Evolutionary conservation across 37 sponge, comb jelly and placozoan genomes (phyloP).

Genomic region (Hexactinellida sp.): DNA sequence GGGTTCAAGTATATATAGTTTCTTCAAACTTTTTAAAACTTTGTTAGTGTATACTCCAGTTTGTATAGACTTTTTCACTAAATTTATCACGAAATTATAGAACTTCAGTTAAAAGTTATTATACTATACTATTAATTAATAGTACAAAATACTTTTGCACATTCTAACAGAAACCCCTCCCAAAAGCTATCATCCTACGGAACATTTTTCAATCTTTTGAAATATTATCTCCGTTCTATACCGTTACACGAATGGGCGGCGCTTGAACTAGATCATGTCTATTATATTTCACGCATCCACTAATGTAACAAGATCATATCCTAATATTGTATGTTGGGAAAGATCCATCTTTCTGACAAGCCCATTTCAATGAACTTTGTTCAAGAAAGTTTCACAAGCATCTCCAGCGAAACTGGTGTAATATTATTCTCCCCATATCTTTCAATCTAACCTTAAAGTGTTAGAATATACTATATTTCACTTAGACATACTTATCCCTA

Average conservation of each 20-base stretch:
- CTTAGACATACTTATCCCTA: background rate
- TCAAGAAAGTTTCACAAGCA: background rate
- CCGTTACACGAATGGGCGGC: background rate
- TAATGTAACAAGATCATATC: background rate
- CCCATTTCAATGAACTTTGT: conserved; percentile 11
- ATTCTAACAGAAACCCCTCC: too few relatives aligned
- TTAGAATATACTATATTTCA: background rate
- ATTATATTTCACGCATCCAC: background rate
- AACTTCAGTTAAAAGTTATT: too few relatives aligned
- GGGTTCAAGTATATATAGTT: too few relatives aligned
- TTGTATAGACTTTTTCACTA: too few relatives aligned
- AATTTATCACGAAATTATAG: too few relatives aligned
- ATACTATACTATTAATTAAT: too few relatives aligned
- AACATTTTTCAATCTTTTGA: too few relatives aligned
- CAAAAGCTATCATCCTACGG: too few relatives aligned
- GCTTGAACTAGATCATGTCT: background rate
- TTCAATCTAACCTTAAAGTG: background rate
- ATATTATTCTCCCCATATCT: background rate
- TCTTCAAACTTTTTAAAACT: too few relatives aligned
- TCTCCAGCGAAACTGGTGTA: background rate
- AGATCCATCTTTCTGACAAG: background rate
- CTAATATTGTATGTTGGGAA: background rate
- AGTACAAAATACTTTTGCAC: too few relatives aligned
- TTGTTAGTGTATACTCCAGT: too few relatives aligned
- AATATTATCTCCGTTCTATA: conserved; percentile 10